A percentile compares a stretch with the other conserved stretches of the same genome.
Evolutionary conservation across 1,140 invertebrate genomes (phyloP).

Genomic region (Maconellicoccus hirsutus): DNA sequence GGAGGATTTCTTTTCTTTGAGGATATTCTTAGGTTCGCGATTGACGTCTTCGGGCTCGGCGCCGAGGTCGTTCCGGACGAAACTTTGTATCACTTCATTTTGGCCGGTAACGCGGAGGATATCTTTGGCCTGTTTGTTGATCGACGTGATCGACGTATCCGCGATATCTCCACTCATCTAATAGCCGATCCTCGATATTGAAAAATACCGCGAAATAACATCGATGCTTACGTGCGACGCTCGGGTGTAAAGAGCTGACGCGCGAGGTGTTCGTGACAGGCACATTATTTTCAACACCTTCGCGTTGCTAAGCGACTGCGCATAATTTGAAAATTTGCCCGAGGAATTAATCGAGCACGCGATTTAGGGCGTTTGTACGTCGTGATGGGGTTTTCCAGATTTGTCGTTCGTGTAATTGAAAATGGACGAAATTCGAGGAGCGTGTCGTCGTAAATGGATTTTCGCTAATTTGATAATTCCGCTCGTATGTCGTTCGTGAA

Average conservation of each 20-base stretch:
- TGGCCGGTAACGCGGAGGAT: slow-evolving; percentile 29
- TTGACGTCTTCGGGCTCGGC: slow-evolving; percentile 14
- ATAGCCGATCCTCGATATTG: neutral
- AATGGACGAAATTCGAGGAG: too few relatives aligned
- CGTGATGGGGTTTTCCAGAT: too few relatives aligned
- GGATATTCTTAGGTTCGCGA: neutral
- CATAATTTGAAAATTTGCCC: neutral
- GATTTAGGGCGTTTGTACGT: neutral
- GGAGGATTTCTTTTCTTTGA: slow-evolving; percentile 26
- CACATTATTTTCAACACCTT: neutral
- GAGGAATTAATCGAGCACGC: too few relatives aligned
- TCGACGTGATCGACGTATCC: slow-evolving; percentile 27
- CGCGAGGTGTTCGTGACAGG: neutral
- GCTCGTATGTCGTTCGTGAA: too few relatives aligned
- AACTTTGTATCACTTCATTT: slow-evolving; percentile 32
- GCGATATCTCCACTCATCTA: slow-evolving; percentile 20
- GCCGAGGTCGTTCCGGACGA: slow-evolving; percentile 28
- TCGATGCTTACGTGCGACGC: neutral
- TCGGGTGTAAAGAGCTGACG: neutral
- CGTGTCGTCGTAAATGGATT: too few relatives aligned
- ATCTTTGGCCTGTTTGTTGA: slow-evolving; percentile 27
- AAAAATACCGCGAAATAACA: neutral
- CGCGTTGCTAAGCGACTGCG: neutral
- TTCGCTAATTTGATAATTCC: too few relatives aligned
- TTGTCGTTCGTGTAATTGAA: too few relatives aligned